These are phyloP conservation scores for Drosophila longiperda DNA, from an alignment of 2,888 invertebrate species.

Conservation along the genomic window DNA sequence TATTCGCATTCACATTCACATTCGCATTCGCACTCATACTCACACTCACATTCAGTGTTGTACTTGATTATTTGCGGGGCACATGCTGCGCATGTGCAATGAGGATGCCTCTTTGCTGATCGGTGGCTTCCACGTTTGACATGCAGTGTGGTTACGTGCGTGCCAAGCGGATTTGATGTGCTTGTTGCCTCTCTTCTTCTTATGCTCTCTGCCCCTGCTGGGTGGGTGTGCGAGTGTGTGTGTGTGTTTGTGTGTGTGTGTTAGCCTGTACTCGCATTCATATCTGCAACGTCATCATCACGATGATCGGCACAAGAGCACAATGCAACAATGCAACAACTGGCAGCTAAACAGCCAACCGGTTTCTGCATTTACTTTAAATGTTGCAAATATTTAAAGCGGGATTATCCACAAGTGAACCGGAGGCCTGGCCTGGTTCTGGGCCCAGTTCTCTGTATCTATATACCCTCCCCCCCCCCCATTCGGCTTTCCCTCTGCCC, in stretches of 20 bases:
- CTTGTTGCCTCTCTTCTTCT: conserved; percentile 25
- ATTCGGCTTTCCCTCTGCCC: neutral
- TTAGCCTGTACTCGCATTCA: conserved; percentile 36
- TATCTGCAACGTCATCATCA: conserved; percentile 65
- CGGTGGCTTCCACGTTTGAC: conserved; percentile 50
- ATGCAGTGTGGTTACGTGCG: conserved; percentile 63
- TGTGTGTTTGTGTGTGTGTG: conserved; percentile 12
- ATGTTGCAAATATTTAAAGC: conserved; percentile 75
- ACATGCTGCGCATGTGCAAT: conserved; percentile 76
- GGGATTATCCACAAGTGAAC: conserved; percentile 69
- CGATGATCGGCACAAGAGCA: conserved; percentile 40
- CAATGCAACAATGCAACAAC: conserved; percentile 25
- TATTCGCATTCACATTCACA: neutral
- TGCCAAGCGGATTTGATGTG: conserved; percentile 74
- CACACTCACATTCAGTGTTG: conserved; percentile 28
- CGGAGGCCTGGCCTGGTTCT: conserved; percentile 65
- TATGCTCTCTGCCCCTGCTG: conserved; percentile 9
- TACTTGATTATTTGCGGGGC: conserved; percentile 37
- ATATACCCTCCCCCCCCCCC: neutral
- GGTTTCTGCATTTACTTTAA: conserved; percentile 74
- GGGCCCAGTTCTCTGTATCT: conserved; percentile 37
- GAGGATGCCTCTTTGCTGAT: conserved; percentile 49
- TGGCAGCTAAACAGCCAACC: conserved; percentile 55
- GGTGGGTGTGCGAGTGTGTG: conserved; percentile 40
- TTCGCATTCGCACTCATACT: conserved; percentile 6